These are phyloP conservation scores for Erythrolamprus reginae DNA, from an alignment of 2,113 vertebrate genomes.

Conservation along the genomic window DNA sequence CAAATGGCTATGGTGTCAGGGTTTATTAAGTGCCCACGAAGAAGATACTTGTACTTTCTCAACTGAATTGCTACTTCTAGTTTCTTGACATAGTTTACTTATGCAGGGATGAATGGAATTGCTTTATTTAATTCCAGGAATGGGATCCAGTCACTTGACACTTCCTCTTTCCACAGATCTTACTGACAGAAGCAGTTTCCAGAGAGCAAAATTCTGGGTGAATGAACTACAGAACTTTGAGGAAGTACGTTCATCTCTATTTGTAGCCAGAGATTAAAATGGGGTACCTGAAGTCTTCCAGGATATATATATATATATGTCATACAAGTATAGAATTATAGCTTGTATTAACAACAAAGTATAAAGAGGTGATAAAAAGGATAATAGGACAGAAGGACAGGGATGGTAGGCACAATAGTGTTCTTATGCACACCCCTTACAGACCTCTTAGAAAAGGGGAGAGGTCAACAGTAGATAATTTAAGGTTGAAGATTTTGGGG, in stretches of 20 bases:
- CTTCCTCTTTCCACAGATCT: conserved; percentile 71
- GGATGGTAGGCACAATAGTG: too few relatives aligned
- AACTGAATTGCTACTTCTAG: neutral
- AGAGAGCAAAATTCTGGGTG: conserved; percentile 93
- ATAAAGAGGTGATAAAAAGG: too few relatives aligned
- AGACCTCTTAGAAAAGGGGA: too few relatives aligned
- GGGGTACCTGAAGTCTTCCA: neutral
- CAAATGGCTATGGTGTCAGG: neutral
- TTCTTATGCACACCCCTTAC: too few relatives aligned
- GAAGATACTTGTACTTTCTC: neutral
- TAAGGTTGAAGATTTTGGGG: too few relatives aligned
- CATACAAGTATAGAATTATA: too few relatives aligned
- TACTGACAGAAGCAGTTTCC: conserved; percentile 92
- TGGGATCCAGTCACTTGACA: neutral
- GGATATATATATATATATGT: too few relatives aligned
- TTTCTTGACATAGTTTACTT: neutral
- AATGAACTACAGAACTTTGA: conserved; percentile 92
- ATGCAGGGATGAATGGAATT: neutral
- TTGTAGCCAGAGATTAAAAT: neutral
- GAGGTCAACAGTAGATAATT: too few relatives aligned
- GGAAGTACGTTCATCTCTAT: conserved; percentile 71
- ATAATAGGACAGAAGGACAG: too few relatives aligned
- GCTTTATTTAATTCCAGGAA: neutral
- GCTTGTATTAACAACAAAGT: too few relatives aligned
- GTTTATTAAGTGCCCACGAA: neutral